Percentiles rank a stretch among this genome's conserved stretches.
phyloP scores from a whole-genome alignment of 2,113 vertebrate genomes.

The Festucalex cinctus region DNA sequence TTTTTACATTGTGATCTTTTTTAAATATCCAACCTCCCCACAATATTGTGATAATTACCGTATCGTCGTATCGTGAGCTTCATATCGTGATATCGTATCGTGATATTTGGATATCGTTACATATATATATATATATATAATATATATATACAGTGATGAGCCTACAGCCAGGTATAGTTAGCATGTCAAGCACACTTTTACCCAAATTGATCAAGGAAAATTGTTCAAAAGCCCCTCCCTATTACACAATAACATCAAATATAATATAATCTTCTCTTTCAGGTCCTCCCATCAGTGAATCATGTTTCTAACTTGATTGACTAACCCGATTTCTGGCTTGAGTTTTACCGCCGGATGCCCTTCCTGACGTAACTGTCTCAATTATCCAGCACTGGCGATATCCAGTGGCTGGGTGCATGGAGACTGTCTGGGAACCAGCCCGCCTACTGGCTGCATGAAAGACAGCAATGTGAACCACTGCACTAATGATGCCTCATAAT shows the following conservation, averaged over 20 bases:
- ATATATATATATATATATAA: too few relatives aligned
- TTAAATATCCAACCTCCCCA: too few relatives aligned
- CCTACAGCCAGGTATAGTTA: neutral
- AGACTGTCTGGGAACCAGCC: neutral
- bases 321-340: neutral
- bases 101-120: too few relatives aligned
- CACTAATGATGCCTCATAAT: neutral
- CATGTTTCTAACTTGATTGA: neutral
- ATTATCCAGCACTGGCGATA: neutral
- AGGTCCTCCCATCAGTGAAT: neutral
- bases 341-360: neutral
- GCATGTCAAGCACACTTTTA: neutral
- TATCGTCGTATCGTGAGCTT: too few relatives aligned
- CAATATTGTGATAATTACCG: too few relatives aligned
- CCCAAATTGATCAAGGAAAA: neutral
- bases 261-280: neutral
- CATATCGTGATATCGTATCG: too few relatives aligned
- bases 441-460: neutral
- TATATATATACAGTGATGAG: neutral
- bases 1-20: too few relatives aligned
- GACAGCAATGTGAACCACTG: neutral
- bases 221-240: neutral
- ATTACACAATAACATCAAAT: neutral
- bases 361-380: neutral
- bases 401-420: neutral